Conservation (phyloP, 2,888 invertebrate species). For the Ligdia adustata region DNA sequence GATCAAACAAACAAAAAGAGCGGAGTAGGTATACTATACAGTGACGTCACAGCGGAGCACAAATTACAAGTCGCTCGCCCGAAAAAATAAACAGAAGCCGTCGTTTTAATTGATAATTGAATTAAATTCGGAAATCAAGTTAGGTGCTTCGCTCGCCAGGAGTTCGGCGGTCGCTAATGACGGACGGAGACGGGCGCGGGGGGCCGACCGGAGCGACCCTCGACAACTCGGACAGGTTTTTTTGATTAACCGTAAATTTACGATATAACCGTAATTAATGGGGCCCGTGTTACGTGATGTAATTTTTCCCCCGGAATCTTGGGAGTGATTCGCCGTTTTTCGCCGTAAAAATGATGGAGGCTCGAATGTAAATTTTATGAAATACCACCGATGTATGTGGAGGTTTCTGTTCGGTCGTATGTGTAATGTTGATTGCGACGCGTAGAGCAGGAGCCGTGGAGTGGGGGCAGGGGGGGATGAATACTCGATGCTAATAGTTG, state of each 20-base stretch:
- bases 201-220: constrained; percentile 34
- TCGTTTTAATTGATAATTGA: constrained; percentile 78
- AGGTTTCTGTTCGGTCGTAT: constrained; percentile 10
- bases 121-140: constrained; percentile 76
- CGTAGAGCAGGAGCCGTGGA: neutral
- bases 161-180: constrained; percentile 65
- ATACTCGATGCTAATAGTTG: neutral
- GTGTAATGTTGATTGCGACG: neutral
- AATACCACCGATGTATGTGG: constrained; percentile 17
- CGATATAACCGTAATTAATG: constrained; percentile 69
- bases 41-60: constrained; percentile 48
- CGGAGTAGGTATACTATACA: constrained; percentile 52
- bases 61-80: constrained; percentile 60
- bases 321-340: constrained; percentile 53
- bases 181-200: constrained; percentile 41
- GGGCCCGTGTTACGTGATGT: constrained; percentile 52
- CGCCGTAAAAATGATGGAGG: constrained; percentile 36
- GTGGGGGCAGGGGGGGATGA: neutral
- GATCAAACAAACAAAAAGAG: constrained; percentile 46
- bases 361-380: constrained; percentile 35
- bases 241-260: constrained; percentile 71
- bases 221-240: constrained; percentile 63
- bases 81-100: constrained; percentile 70
- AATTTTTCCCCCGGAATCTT: constrained; percentile 41
- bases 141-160: constrained; percentile 56